Base-by-base conservation (phyloP, 2,797 vertebrate species). In the Enteromius radiatus region DNA sequence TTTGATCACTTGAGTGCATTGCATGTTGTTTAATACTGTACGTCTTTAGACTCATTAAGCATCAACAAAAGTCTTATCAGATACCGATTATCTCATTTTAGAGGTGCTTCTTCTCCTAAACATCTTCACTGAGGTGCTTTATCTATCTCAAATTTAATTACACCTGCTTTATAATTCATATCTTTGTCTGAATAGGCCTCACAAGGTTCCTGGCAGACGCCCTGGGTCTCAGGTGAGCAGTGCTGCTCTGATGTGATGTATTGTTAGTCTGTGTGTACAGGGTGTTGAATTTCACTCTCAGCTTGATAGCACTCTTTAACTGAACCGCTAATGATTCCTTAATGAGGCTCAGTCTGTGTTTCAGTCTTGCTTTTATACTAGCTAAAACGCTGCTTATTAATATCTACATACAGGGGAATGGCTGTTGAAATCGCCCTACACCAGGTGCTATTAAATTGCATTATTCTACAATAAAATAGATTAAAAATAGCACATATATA, bases 121-220 rank as follows among this genome's bases (percentile, higher is more conserved):
- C 54, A 73, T 87, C 80, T 77, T 85, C 78, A 67, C 7, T 12
- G 31, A 26, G 61, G 78, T 75, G 31, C 76, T 74, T 79, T 70
- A 80, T 81, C 45, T 67, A 74, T 59, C 67, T 76, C 61, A 82
- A 82, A 84, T 82, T 76, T 19, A 82, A 87, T 86, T 54, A 87
- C 76, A 65, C 65, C 71, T 86, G 63, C 78, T 86, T 76, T 78
- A 86, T 87, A 84, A 87, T 82, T 87, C 82, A 86, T 78, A 82
- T 70, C 75, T 56, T 83, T 81, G 14, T 15, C 81, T 80, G 76
- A 87, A 74, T 69, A 68, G 84, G 47, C 78, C 45, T 33, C 23
- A 31, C 65, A 38, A 56, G 59, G 65, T 56, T 67, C 43, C 36
- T 59, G 74, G 54, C 26, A 45, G 33, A 71, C 54, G 70, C 54